Evolutionary conservation across 2,113 vertebrate genomes (phyloP).

Genomic region (Mus pahari): DNA sequence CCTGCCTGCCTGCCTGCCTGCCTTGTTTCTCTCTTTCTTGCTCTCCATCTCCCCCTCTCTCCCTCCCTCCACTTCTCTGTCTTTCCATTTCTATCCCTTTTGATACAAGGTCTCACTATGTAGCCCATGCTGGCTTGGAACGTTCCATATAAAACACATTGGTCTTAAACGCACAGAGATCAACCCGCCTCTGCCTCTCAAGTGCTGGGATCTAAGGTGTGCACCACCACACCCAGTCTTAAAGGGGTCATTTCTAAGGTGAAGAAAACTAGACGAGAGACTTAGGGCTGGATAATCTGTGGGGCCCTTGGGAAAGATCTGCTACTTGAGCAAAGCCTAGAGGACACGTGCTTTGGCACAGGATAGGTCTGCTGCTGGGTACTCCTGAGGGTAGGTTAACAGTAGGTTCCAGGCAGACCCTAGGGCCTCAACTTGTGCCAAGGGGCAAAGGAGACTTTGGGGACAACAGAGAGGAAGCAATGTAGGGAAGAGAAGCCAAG

Average conservation of each 20-base stretch:
- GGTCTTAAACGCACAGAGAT: not conserved
- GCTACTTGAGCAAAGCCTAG: not conserved
- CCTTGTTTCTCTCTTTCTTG: not conserved
- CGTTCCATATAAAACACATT: not conserved
- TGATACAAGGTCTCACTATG: not conserved
- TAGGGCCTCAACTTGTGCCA: too few species aligned
- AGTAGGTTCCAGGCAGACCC: not conserved
- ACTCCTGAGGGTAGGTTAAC: not conserved
- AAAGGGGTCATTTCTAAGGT: not conserved
- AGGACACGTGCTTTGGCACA: not conserved
- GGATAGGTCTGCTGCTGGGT: not conserved
- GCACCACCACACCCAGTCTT: not conserved
- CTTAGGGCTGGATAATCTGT: rapidly evolving
- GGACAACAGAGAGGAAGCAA: not conserved
- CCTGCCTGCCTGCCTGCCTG: not conserved
- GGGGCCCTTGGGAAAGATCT: too few species aligned
- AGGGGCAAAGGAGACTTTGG: not conserved
- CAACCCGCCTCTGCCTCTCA: not conserved
- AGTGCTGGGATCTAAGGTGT: not conserved
- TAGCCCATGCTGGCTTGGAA: not conserved
- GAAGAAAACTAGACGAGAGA: not conserved
- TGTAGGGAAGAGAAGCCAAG: not conserved
- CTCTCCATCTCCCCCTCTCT: rapidly evolving
- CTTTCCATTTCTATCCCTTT: not conserved
- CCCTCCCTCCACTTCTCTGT: not conserved